Evolutionary conservation across 2,797 vertebrate species (phyloP).

Genomic region (Simalia tracyae): DNA sequence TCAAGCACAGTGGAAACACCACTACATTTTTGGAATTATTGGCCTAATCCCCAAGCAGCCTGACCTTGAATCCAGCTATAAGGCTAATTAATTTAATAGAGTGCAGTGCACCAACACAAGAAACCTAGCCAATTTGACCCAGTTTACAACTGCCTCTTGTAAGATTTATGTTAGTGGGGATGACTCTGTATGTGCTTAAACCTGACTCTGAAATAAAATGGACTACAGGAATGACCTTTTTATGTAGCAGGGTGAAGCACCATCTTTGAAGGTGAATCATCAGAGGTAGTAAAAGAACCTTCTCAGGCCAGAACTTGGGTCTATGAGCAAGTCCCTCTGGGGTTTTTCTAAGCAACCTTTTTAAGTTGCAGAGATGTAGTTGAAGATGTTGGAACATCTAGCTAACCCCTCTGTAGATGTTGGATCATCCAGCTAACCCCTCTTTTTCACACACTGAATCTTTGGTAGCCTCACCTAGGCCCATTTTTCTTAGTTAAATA

Average conservation of each 20-base stretch:
- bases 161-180: too few relatives aligned
- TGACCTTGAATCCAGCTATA: not conserved
- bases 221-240: too few relatives aligned
- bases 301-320: not conserved
- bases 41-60: not conserved
- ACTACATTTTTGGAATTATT: not conserved
- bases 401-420: too few relatives aligned
- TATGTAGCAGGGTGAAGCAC: not conserved
- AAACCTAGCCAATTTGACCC: not conserved
- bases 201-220: not conserved
- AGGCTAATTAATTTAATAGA: constrained; percentile 1
- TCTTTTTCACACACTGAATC: too few relatives aligned
- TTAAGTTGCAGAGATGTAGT: not conserved
- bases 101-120: constrained; percentile 2
- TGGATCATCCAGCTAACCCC: too few relatives aligned
- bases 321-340: not conserved
- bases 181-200: not conserved
- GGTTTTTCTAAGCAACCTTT: not conserved
- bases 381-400: not conserved
- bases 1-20: not conserved
- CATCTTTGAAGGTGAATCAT: not conserved
- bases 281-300: not conserved
- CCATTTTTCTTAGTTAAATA: not conserved
- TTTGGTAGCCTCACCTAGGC: too few relatives aligned
- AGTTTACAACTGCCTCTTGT: not conserved